Evolutionary conservation across 1,140 invertebrate species (phyloP), one percentile per base, ranked within the genome.

Genomic region (Proctacanthus coquilletti): DNA sequence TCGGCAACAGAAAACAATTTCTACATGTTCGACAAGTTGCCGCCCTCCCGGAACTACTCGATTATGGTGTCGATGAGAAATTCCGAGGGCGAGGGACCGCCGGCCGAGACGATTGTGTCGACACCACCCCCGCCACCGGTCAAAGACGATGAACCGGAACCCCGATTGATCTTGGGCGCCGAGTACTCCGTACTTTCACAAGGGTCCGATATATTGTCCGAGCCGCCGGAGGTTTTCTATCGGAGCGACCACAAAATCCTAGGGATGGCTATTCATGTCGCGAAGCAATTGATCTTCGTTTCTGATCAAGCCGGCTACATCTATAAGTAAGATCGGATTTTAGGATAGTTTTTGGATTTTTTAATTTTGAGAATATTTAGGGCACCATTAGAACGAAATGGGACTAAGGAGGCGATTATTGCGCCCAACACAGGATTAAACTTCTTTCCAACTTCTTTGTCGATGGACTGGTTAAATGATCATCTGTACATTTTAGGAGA

Each of bases 381-480:
- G 18, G 64, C 64, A 0, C 63, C 64, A 0, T 53, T 72, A 19
- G 42, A 57, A 5, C 49, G 63, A 18, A 45, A 53, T 34, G 35
- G 46, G 13, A 47, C 49, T 6, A 42, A 42, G 5, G 45, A 47
- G 6, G 49, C 42, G 14, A 35, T 45, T 18, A 14, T 53, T 15
- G 41, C 15, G 44, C 21, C 19, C 36, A 19, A 42, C 10, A 13
- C 30, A 5, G 56, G 49, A 2, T 31, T 29, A 36, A 35, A 44
- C 41, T 41, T 43, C 44, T 68, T 62, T 34, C 75, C 77, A 2
- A 51, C 72, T 9, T 72, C 72, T 41, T 56, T 92, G 1, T 81
- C 79, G 2, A 70, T 91, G 1, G 89, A 95, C 56, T 93, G 88
- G 88, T 60, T 94, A 4, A 84, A 85, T 49, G 66, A 75, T 32